These are phyloP conservation scores for Nymphalis polychloros DNA, from an alignment of 2,888 invertebrate species.

Conservation along the genomic window DNA sequence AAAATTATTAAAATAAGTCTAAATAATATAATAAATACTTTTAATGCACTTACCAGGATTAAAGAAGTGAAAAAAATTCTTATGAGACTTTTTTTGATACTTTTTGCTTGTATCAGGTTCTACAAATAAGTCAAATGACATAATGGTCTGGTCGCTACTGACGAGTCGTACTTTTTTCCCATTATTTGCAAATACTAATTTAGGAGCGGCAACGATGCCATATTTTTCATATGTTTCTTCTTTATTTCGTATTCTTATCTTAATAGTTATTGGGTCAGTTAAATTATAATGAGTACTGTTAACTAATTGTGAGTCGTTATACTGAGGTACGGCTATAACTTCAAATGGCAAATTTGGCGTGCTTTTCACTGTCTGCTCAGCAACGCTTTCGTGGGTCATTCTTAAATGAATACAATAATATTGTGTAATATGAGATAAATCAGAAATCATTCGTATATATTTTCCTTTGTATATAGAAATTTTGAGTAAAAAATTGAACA, in stretches of 20 bases:
- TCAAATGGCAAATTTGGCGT: conserved; percentile 61
- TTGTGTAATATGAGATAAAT: too few species aligned
- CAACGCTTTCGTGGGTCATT: conserved; percentile 35
- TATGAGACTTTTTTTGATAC: conserved; percentile 48
- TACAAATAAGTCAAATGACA: conserved; percentile 66
- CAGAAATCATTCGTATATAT: too few species aligned
- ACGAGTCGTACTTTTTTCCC: conserved; percentile 54
- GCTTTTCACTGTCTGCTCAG: conserved; percentile 47
- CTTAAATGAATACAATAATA: too few species aligned
- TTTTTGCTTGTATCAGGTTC: conserved; percentile 54
- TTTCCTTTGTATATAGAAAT: too few species aligned
- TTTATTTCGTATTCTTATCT: conserved; percentile 63
- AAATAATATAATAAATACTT: not conserved
- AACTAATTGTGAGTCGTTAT: conserved; percentile 42
- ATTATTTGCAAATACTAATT: conserved; percentile 37
- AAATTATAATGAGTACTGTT: conserved; percentile 42
- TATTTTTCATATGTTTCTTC: conserved; percentile 45
- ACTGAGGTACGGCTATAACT: conserved; percentile 59
- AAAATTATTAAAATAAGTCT: not conserved
- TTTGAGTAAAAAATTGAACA: too few species aligned
- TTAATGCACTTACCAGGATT: conserved; percentile 46
- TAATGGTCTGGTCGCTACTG: conserved; percentile 68
- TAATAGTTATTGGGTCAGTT: conserved; percentile 59
- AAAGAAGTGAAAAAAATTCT: conserved; percentile 50
- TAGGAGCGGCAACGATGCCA: conserved; percentile 53